These are phyloP conservation scores for Polyploca ridens DNA, from an alignment of 2,888 invertebrate species.

Conservation along the genomic window DNA sequence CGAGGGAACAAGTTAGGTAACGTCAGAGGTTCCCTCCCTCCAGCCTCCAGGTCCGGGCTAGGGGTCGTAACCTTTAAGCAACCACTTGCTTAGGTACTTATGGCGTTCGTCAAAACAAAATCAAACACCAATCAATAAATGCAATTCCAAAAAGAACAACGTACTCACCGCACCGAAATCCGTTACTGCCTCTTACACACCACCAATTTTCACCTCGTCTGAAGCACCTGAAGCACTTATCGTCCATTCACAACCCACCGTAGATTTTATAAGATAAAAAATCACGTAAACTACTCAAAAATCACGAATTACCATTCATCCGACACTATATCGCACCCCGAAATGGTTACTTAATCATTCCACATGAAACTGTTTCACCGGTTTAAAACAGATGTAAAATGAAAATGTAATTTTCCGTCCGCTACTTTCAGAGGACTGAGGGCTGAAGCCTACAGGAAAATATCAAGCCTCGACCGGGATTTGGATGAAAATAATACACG, in stretches of 20 bases:
- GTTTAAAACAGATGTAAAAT: constrained; percentile 31
- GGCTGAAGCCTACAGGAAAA: constrained; percentile 78
- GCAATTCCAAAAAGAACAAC: constrained; percentile 29
- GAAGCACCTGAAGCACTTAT: constrained; percentile 28
- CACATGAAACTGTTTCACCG: constrained; percentile 57
- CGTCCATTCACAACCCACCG: constrained; percentile 20
- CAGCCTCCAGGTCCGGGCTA: constrained; percentile 44
- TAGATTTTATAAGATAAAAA: constrained; percentile 26
- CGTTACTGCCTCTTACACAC: constrained; percentile 19
- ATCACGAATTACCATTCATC: background rate
- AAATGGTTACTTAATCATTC: constrained; percentile 76
- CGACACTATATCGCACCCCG: constrained; percentile 22
- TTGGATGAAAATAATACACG: constrained; percentile 61
- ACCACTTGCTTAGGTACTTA: constrained; percentile 31
- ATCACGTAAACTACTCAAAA: constrained; percentile 18
- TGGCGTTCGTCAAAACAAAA: constrained; percentile 60
- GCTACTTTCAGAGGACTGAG: constrained; percentile 69
- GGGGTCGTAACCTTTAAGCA: constrained; percentile 74
- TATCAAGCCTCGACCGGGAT: constrained; percentile 77
- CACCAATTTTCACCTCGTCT: constrained; percentile 2
- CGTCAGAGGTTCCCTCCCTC: constrained; percentile 49
- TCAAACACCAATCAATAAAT: constrained; percentile 60
- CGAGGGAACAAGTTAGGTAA: constrained; percentile 64
- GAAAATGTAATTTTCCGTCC: constrained; percentile 44
- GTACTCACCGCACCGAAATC: constrained; percentile 57